Evolutionary conservation across 37 sponge, comb jelly and placozoan species (phyloP), one percentile per base, ranked within the genome.

Genomic region (Dysidea cf. avara): DNA sequence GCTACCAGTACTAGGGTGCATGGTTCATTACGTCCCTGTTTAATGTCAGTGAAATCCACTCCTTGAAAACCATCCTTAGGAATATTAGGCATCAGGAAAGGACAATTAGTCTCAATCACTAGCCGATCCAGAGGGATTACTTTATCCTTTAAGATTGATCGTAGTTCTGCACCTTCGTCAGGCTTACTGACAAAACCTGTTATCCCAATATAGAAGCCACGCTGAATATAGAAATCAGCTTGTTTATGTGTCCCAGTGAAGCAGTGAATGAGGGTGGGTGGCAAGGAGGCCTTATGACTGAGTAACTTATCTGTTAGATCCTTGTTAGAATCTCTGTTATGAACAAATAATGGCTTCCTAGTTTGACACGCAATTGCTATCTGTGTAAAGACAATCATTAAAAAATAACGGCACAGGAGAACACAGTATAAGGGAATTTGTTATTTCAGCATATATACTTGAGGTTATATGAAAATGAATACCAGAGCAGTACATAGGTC

Each of bases 171-270:
- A 2, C 67, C 67, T 46, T 46, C 43, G 3, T 66, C 67, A 0
- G 20, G 38, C 47, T 66, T 66, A 46, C 67, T 46, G 20, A 66
- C 40, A 66, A 40, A 66, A 17, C 67, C 67, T 66, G 67, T 66
- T 7, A 66, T 14, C 20, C 67, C 67, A 11, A 66, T 66, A 26
- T 31, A 66, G 47, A 28, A 66, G 40, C 67, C 67, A 32, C 28
- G 26, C 43, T 66, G 38, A 12, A 66, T 30, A 21, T 66, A 66
- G 46, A 18, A 46, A 1, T 64, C 20, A 39, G 65, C 65, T 33
- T 64, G 39, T n/a, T 37, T 17, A 24, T 30, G 22, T 24, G 65
- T 64, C n/a, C 65, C 65, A 32, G 65, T 64, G 65, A 64, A 64
- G 38, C 65, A 64, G 37, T 64, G 65, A 22, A 64, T 32, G 1